Percentiles rank a stretch among this genome's conserved stretches.
These are phyloP conservation scores for Chaenogobius annularis DNA, from an alignment of 2,113 vertebrate species.

Conservation along the genomic window DNA sequence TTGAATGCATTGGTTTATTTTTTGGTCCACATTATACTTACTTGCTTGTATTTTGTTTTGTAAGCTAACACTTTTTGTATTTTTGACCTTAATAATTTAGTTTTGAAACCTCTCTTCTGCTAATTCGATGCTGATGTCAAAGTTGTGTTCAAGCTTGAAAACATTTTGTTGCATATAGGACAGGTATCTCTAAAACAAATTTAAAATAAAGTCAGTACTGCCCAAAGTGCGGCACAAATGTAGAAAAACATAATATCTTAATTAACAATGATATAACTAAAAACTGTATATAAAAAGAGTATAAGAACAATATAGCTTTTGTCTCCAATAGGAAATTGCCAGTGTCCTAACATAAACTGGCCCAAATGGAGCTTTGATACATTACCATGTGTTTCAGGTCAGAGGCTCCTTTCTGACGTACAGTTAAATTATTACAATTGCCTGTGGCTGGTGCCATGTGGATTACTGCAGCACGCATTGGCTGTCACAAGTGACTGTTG, in stretches of 20 bases:
- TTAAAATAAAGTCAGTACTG: no score
- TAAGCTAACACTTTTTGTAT: neutral
- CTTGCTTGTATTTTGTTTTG: neutral
- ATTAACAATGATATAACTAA: no score
- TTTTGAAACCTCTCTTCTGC: no score
- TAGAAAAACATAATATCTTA: no score
- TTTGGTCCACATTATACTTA: neutral
- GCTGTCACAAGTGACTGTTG: slow-evolving; percentile 58
- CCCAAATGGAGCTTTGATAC: slow-evolving; percentile 23
- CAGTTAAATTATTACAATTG: slow-evolving; percentile 60
- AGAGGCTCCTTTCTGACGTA: slow-evolving; percentile 55
- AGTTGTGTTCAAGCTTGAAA: neutral
- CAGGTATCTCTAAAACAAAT: neutral
- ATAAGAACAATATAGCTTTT: neutral
- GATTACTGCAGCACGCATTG: slow-evolving; percentile 51
- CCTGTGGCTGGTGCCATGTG: slow-evolving; percentile 38
- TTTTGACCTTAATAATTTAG: neutral
- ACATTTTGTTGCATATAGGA: neutral
- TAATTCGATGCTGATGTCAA: neutral
- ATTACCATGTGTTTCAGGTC: slow-evolving; percentile 43
- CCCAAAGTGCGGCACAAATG: no score
- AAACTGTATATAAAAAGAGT: no score
- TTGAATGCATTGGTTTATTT: neutral
- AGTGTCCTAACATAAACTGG: slow-evolving; percentile 20
- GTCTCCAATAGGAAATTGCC: neutral